phyloP scores from a whole-genome alignment of 2,888 invertebrate species.

The Phengaris alcon region DNA sequence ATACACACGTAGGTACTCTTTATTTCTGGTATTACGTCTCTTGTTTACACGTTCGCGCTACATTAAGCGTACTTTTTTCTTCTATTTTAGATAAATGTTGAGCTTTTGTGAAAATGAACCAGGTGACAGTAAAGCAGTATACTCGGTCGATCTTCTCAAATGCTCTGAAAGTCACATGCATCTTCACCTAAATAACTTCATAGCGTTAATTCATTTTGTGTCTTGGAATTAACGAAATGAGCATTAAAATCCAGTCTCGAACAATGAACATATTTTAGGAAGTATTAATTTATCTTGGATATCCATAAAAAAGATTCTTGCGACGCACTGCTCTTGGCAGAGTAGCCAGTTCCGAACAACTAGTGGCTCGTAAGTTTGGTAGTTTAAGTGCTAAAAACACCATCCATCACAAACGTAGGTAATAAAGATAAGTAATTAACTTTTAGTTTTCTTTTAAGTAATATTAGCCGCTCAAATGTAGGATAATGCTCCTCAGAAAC shows the following conservation, averaged over 20 bases:
- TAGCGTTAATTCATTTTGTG: constrained; percentile 11
- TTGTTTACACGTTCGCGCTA: too few relatives aligned
- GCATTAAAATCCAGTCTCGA: constrained; percentile 17
- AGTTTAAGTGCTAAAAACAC: constrained; percentile 38
- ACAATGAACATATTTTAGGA: constrained; percentile 1
- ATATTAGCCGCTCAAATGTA: constrained; percentile 29
- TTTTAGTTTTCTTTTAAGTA: constrained; percentile 33
- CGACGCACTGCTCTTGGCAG: constrained; percentile 37
- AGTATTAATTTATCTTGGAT: constrained; percentile 28
- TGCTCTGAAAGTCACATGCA: neutral
- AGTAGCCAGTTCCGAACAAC: constrained; percentile 36
- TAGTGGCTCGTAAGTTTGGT: constrained; percentile 37
- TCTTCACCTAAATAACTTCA: constrained; percentile 8
- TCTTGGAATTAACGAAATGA: constrained; percentile 17
- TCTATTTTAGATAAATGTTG: too few relatives aligned
- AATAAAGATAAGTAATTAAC: constrained; percentile 41
- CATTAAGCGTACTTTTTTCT: too few relatives aligned
- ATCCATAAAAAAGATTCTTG: constrained; percentile 31
- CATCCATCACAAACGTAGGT: constrained; percentile 35
- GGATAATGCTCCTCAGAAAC: too few relatives aligned
- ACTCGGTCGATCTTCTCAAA: neutral
- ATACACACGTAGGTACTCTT: too few relatives aligned
- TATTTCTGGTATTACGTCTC: too few relatives aligned
- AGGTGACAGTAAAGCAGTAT: neutral
- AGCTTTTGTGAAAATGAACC: neutral